Conservation (phyloP, 2,888 invertebrate species). For the Eueremaeus valkanovi region DNA sequence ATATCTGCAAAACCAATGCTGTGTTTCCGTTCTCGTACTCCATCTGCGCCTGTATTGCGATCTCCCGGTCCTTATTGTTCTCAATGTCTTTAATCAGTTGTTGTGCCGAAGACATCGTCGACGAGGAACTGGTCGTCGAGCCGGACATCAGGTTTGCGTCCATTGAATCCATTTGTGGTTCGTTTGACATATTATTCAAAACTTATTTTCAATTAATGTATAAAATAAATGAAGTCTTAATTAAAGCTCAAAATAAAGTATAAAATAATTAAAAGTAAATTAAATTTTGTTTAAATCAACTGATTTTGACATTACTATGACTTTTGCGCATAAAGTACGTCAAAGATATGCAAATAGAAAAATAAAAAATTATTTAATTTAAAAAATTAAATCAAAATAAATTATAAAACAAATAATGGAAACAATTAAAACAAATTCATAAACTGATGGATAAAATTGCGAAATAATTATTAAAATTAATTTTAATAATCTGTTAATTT, state of each 20-base stretch:
- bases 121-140: background rate
- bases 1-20: background rate
- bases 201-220: too few species aligned
- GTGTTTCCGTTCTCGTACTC: slow-evolving; percentile 34
- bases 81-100: slow-evolving; percentile 13
- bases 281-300: background rate
- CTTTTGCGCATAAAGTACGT: background rate
- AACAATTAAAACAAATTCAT: too few species aligned
- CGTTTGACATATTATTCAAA: background rate
- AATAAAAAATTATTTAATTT: too few species aligned
- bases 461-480: too few species aligned
- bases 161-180: background rate
- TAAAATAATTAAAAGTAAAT: background rate
- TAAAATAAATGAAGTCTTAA: background rate
- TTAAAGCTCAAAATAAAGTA: background rate
- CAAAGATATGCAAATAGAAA: background rate
- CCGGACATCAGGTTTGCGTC: background rate
- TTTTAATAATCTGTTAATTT: too few species aligned
- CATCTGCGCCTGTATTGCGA: slow-evolving; percentile 18
- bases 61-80: slow-evolving; percentile 31
- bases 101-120: background rate
- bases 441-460: too few species aligned
- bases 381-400: too few species aligned
- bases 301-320: background rate
- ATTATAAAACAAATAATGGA: too few species aligned